Evolutionary conservation across 2,113 vertebrate genomes (phyloP), one percentile per base, ranked within the genome.

Genomic region (Galemys pyrenaicus): DNA sequence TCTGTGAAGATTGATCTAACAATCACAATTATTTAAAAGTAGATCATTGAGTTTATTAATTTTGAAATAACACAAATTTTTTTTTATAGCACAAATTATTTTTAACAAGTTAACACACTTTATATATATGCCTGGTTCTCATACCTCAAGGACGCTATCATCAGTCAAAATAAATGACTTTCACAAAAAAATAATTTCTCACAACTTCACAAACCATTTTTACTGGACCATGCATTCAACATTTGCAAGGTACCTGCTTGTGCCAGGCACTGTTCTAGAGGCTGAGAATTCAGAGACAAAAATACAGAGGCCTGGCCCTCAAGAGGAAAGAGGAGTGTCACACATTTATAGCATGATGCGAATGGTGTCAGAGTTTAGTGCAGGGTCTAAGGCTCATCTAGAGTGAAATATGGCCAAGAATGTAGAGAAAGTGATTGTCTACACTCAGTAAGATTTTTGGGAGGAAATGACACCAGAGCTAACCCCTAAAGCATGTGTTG

Each of bases 1-100:
- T 92, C 62, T 68, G 75, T 81, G 77, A 79, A 89, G 79, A 51
- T 56, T n/a, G 39, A 90, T 51, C 32, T 46, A 87, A 39, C 37
- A 60, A 30, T 71, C 46, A 67, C 56, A 73, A 9, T n/a, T 89
- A 20, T 67, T 93, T 87, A 70, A 83, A 91, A 68, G 28, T 30
- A 64, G 67, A 68, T 32, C 41, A 73, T 58, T 92, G 32, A 70
- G 56, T 92, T 44, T 70, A 51, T 71, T 54, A 64, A 93, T 75
- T 95, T 92, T 49, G 32, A 87, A 94, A 71, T 74, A 85, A 68
- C 44, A 35, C 17, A 79, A 26, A n/a, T n/a, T n/a, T n/a, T n/a
- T n/a, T n/a, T n/a, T n/a, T n/a, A n/a, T n/a, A n/a, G n/a, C n/a
- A n/a, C n/a, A 79, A 92, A 44, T 91, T 86, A 64, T 89, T 79